These are phyloP conservation scores for Amyelois transitella DNA, from an alignment of 1,140 invertebrate species.

Conservation along the genomic window DNA sequence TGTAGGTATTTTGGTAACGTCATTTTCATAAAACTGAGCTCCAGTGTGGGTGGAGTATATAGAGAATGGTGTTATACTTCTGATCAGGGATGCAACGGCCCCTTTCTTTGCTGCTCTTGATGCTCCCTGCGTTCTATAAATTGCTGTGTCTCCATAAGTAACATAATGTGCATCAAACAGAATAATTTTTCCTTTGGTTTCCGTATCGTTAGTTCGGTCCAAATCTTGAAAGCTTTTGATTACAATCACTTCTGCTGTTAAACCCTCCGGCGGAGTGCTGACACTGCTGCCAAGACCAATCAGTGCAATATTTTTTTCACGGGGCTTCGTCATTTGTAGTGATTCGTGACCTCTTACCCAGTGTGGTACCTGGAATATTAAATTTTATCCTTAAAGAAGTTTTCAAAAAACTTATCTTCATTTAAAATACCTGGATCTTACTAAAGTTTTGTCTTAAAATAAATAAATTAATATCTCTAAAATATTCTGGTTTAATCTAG, in stretches of 20 bases:
- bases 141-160: slow-evolving; percentile 77
- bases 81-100: slow-evolving; percentile 83
- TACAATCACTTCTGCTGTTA: slow-evolving; percentile 82
- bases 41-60: slow-evolving; percentile 83
- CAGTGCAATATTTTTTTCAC: slow-evolving; percentile 75
- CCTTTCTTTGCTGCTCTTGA: slow-evolving; percentile 80
- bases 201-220: slow-evolving; percentile 60
- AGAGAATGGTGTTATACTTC: slow-evolving; percentile 85
- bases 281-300: slow-evolving; percentile 80
- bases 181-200: slow-evolving; percentile 82
- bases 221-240: slow-evolving; percentile 81
- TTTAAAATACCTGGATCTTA: too few relatives aligned
- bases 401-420: too few relatives aligned
- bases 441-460: too few relatives aligned
- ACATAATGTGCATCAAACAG: slow-evolving; percentile 82
- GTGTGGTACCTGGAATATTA: slow-evolving; percentile 54
- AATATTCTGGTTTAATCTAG: too few relatives aligned
- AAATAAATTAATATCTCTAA: too few relatives aligned
- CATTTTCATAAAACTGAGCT: slow-evolving; percentile 76
- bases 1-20: slow-evolving; percentile 82
- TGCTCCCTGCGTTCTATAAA: slow-evolving; percentile 68
- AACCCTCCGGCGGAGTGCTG: slow-evolving; percentile 78
- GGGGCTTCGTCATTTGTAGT: slow-evolving; percentile 76
- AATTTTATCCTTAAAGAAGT: not conserved
- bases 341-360: slow-evolving; percentile 78